Base-by-base conservation (phyloP, 1,140 invertebrate genomes). In the Macrobrachium nipponense region DNA sequence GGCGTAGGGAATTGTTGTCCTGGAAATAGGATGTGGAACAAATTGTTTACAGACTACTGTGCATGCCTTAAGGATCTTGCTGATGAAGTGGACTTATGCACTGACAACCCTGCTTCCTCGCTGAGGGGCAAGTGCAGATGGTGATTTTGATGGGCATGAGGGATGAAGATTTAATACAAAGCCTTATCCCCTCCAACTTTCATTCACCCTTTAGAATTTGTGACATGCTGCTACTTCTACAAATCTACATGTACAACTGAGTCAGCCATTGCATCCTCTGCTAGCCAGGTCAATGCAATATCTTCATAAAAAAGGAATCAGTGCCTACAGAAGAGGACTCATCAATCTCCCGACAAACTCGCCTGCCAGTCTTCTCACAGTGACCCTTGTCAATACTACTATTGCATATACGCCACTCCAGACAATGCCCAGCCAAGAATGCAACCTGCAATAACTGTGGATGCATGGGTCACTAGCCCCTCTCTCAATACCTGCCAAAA, bases 81-180 rank as follows among this genome's bases (percentile, higher is more conserved):
- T 66, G 80, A 82, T 8, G 80, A 82, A 70, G 64, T 70, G 5
- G 80, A 82, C 64, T 23, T 72, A 7, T 82, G 80, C 20, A 20
- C 80, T 7, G 64, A 64, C 66, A 14, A 72, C 14, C 51, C 80
- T 14, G 36, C 58, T 17, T 58, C 66, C 23, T 72, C 51, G 23
- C 66, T 6, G 44, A 72, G 23, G 58, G 36, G 8, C 68, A 72
- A 20, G 5, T 82, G 14, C 68, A 70, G 66, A 82, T 82, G 62
- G 14, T 82, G 12, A 17, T 70, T 7, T 58, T 78, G 7, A 78
- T 78, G 58, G 59, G 23, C n/a, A 17, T 78, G 6, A 0, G 59
- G 51, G 58, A 78, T 14, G 64, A 82, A 44, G 80, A 82, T 10
- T 66, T 82, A 14, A 36, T 82, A 7, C 62, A 72, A 51, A 2